Evolutionary conservation across 2,888 invertebrate species (phyloP), one percentile per base, ranked within the genome.

Genomic region (Troides helena): DNA sequence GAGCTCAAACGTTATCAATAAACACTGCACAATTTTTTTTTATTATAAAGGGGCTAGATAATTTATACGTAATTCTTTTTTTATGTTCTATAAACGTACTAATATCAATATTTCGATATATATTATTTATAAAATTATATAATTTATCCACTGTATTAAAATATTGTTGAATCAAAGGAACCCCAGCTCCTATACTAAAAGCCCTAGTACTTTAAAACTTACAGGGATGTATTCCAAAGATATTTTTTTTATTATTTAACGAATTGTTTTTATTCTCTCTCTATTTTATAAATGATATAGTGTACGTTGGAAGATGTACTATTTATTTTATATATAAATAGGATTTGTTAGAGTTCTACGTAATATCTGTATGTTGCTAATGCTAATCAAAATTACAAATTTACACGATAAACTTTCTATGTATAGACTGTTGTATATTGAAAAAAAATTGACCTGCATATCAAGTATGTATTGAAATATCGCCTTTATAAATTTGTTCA

Each of bases 1-100:
- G 95, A 96, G 88, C 91, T 95, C 75, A 94, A 94, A 74, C 93
- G 94, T 74, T 93, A 93, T 77, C 86, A 89, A 72, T 88, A 78
- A 82, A 82, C 81, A 81, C 84, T 84, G 80, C 77, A 73, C 72
- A 72, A 74, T 60, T 18, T 63, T 18, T 63, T 63, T 30, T 30
- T 30, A 30, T 30, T 30, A 30, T 62, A 61, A 58, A 62, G 57
- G 50, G 25, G 36, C 58, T 70, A 53, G 62, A 50, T 14, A 57
- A 25, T 58, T 25, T 23, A 23, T 58, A 12, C 23, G 57, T 53
- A n/a, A 53, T n/a, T 53, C 18, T 10, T 53, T 53, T 53, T 53
- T n/a, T 4, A 53, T 50, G 12, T 50, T 50, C 18, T 50, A 18
- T 14, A 50, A 50, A 50, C 17, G 18, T 17, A 17, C 1, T 14